Percentiles rank a stretch among this genome's conserved stretches.
Conservation (phyloP, 1,140 invertebrate genomes). For the Bathynomus jamesi region DNA sequence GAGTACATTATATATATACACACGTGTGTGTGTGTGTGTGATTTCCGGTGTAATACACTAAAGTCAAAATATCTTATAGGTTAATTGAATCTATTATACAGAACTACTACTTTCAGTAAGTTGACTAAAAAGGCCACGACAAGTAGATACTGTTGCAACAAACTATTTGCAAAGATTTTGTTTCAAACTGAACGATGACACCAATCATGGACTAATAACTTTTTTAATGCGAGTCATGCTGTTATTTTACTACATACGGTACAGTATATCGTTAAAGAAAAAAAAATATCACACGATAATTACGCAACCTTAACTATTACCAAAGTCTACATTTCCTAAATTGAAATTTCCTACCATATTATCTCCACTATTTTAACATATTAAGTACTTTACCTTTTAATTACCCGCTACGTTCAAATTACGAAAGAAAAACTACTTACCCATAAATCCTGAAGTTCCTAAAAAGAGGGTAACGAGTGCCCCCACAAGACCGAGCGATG, state of each 20-base stretch:
- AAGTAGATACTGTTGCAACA: too few species aligned
- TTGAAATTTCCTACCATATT: not conserved
- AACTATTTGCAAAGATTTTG: too few species aligned
- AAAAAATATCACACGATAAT: too few species aligned
- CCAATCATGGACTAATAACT: too few species aligned
- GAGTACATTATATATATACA: slow-evolving; percentile 6
- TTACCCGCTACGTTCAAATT: not conserved
- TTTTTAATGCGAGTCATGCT: too few species aligned
- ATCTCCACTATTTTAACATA: not conserved
- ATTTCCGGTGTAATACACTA: too few species aligned
- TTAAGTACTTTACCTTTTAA: not conserved
- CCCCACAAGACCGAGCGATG: slow-evolving; percentile 75
- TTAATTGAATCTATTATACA: too few species aligned
- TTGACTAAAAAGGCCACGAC: too few species aligned
- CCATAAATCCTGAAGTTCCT: slow-evolving; percentile 66
- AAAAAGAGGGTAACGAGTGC: slow-evolving; percentile 74
- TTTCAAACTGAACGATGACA: too few species aligned
- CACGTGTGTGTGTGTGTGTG: not conserved
- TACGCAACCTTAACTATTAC: not conserved
- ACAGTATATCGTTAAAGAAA: not conserved
- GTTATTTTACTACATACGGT: too few species aligned
- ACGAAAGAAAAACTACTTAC: slow-evolving; percentile 45
- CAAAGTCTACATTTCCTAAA: not conserved
- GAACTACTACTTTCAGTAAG: too few species aligned
- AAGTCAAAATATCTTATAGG: too few species aligned